A percentile compares a stretch with the other conserved stretches of the same genome.
These are phyloP conservation scores for Leptopilina clavipes DNA, from an alignment of 1,140 invertebrate genomes.

Conservation along the genomic window DNA sequence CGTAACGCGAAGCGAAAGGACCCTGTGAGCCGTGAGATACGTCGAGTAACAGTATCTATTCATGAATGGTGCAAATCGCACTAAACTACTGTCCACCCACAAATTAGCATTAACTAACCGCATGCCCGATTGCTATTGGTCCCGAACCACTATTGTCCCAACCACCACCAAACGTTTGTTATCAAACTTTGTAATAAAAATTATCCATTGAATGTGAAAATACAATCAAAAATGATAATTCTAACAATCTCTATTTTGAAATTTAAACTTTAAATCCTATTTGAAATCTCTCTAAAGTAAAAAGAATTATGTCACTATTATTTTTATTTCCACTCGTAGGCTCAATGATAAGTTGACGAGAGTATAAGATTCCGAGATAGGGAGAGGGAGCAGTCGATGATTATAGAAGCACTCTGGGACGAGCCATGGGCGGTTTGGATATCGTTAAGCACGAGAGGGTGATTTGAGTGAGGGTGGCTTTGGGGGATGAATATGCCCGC, in stretches of 20 bases:
- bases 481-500: conserved; percentile 24
- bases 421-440: conserved; percentile 16
- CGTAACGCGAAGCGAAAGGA: conserved; percentile 42
- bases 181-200: conserved; percentile 12
- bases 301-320: conserved; percentile 22
- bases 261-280: no score
- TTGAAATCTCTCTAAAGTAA: neutral
- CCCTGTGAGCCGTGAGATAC: conserved; percentile 41
- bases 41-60: conserved; percentile 36
- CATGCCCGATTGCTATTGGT: conserved; percentile 43
- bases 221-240: no score
- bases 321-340: conserved; percentile 29
- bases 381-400: conserved; percentile 1
- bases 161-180: conserved; percentile 5
- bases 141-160: conserved; percentile 19
- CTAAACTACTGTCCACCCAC: conserved; percentile 47
- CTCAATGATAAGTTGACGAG: conserved; percentile 20
- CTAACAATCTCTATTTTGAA: neutral
- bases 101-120: conserved; percentile 58
- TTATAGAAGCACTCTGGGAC: conserved; percentile 31
- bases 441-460: conserved; percentile 24
- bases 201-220: no score
- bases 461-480: conserved; percentile 23
- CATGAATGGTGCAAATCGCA: conserved; percentile 49
- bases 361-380: conserved; percentile 1